phyloP scores from a whole-genome alignment of 2,888 invertebrate genomes.

The Eulithis prunata region DNA sequence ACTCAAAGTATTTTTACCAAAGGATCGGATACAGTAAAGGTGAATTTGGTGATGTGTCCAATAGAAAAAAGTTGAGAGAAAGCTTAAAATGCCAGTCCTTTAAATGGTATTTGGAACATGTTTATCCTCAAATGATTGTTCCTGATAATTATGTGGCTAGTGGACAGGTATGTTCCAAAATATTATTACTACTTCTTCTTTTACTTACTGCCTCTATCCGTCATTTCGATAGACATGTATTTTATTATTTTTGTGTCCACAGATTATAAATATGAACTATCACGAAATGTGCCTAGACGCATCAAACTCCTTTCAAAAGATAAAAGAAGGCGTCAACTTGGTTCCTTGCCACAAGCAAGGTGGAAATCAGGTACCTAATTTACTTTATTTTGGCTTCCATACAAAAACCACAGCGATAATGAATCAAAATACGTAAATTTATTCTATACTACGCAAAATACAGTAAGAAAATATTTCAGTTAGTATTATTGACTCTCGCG shows the following conservation, averaged over 20 bases:
- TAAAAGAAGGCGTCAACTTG: conserved; percentile 44
- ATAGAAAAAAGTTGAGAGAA: conserved; percentile 90
- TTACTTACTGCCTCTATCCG: too few species aligned
- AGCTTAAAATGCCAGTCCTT: conserved; percentile 96
- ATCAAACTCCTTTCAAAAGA: conserved; percentile 27
- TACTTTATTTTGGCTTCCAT: too few species aligned
- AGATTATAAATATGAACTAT: conserved; percentile 54
- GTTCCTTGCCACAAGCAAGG: conserved; percentile 55
- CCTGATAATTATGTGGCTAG: conserved; percentile 96
- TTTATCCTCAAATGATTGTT: conserved; percentile 98
- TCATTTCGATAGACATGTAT: too few species aligned
- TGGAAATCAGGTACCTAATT: conserved; percentile 62
- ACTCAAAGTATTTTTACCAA: conserved; percentile 97
- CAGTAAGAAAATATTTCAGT: too few species aligned
- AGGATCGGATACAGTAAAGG: conserved; percentile 96
- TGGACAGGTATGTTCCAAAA: conserved; percentile 90
- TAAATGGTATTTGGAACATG: conserved; percentile 97
- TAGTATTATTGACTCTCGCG: too few species aligned
- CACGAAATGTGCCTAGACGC: conserved; percentile 56
- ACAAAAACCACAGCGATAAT: too few species aligned
- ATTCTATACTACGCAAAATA: too few species aligned
- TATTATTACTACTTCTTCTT: too few species aligned
- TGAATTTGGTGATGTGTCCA: conserved; percentile 94
- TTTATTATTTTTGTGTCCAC: conserved; percentile 22
- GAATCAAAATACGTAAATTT: too few species aligned